These are phyloP conservation scores for Theonella swinhoei DNA, from an alignment of 37 sponge, comb jelly and placozoan genomes.

Conservation along the genomic window DNA sequence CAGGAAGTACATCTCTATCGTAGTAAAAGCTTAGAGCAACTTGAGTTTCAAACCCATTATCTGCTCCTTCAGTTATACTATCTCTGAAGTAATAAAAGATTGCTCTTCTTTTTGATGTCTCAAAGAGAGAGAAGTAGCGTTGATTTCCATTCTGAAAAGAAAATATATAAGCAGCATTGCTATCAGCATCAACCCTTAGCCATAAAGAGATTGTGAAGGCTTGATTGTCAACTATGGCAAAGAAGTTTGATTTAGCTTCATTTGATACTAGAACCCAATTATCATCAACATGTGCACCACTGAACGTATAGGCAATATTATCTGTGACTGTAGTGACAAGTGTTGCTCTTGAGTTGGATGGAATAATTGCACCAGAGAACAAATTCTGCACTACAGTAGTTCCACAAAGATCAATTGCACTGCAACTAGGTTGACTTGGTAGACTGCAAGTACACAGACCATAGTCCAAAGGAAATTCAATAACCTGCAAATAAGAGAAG, in stretches of 20 bases:
- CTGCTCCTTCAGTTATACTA: neutral
- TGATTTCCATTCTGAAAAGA: conserved; percentile 21
- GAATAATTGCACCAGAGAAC: neutral
- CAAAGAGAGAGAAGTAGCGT: neutral
- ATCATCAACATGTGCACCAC: conserved; percentile 6
- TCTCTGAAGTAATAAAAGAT: conserved; percentile 43
- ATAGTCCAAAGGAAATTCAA: neutral
- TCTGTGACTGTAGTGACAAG: neutral
- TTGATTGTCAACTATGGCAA: conserved; percentile 14
- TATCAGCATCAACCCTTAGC: neutral
- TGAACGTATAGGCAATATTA: conserved; percentile 24
- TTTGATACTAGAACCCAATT: conserved; percentile 9
- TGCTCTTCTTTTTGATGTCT: neutral
- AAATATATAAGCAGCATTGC: conserved; percentile 13
- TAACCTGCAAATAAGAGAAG: neutral
- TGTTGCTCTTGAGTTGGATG: neutral
- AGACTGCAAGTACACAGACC: neutral
- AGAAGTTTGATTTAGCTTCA: neutral
- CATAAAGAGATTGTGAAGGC: conserved; percentile 54
- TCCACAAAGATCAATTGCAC: neutral
- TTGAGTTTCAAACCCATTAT: conserved; percentile 14
- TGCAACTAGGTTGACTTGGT: neutral
- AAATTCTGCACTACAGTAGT: neutral
- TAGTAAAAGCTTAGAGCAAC: conserved; percentile 64
- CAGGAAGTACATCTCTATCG: neutral